A percentile compares a stretch with the other conserved stretches of the same genome.
Evolutionary conservation across 2,888 invertebrate genomes (phyloP).

Genomic region (Erebia epiphron): DNA sequence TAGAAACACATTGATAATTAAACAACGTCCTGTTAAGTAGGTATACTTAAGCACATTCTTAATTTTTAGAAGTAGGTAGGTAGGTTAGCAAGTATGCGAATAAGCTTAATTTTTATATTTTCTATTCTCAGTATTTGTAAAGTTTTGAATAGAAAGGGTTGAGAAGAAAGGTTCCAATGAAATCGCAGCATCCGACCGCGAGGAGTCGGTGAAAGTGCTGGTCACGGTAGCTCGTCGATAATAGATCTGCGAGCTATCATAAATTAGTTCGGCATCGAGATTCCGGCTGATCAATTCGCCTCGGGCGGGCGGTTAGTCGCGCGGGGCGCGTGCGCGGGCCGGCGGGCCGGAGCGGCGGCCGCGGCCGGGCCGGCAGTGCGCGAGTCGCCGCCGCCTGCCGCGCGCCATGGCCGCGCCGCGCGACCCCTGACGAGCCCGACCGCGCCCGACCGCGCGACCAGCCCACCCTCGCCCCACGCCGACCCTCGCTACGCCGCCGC

Average conservation of each 20-base stretch:
- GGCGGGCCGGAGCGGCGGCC: constrained; percentile 47
- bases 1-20: no score
- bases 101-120: no score
- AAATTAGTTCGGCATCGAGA: constrained; percentile 79
- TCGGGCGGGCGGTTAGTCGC: constrained; percentile 48
- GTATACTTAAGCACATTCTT: no score
- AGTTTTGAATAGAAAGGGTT: not conserved
- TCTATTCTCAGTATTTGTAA: not conserved
- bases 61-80: no score
- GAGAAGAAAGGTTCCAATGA: constrained; percentile 13
- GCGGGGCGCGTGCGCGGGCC: constrained; percentile 48
- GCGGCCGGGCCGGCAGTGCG: constrained; percentile 72
- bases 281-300: constrained; percentile 77
- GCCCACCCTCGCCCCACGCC: constrained; percentile 49
- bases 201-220: constrained; percentile 39
- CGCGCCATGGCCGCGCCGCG: constrained; percentile 76
- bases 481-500: constrained; percentile 48
- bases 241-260: constrained; percentile 78
- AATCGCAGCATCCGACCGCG: constrained; percentile 51
- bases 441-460: constrained; percentile 32
- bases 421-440: constrained; percentile 61
- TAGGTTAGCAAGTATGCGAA: no score
- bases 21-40: no score
- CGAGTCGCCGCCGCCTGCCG: constrained; percentile 69
- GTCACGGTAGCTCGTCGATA: constrained; percentile 66